Conservation (phyloP, 2,888 invertebrate species). For the Alviniconcha strummeri region DNA sequence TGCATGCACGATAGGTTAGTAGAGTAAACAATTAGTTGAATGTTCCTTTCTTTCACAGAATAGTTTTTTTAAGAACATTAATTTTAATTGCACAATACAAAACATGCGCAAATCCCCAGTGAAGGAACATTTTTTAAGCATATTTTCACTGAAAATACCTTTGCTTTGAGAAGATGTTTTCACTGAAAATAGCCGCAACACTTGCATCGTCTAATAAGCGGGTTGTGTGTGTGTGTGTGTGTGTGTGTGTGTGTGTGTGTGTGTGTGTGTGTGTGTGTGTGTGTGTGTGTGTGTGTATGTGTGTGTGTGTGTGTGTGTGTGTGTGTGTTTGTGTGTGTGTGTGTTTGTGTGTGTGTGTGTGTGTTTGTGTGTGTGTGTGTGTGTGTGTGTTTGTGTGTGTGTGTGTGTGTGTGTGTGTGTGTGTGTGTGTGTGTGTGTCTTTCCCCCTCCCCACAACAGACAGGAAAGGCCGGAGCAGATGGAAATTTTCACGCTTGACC, state of each 20-base stretch:
- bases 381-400: not conserved
- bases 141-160: not conserved
- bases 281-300: not conserved
- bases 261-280: slow-evolving; percentile 12
- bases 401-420: not conserved
- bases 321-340: no score
- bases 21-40: no score
- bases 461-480: no score
- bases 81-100: no score
- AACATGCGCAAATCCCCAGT: not conserved
- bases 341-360: no score
- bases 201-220: not conserved
- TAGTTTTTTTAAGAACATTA: not conserved
- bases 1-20: no score
- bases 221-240: not conserved
- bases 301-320: no score
- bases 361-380: no score
- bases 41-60: not conserved
- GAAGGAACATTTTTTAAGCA: not conserved
- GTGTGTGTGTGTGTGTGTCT: not conserved
- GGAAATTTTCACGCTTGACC: no score
- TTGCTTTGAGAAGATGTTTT: not conserved
- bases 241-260: slow-evolving; percentile 12
- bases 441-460: not conserved
- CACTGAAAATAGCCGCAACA: not conserved